Evolutionary conservation across 2,797 vertebrate genomes (phyloP).

Genomic region (Rhabdomys pumilio): DNA sequence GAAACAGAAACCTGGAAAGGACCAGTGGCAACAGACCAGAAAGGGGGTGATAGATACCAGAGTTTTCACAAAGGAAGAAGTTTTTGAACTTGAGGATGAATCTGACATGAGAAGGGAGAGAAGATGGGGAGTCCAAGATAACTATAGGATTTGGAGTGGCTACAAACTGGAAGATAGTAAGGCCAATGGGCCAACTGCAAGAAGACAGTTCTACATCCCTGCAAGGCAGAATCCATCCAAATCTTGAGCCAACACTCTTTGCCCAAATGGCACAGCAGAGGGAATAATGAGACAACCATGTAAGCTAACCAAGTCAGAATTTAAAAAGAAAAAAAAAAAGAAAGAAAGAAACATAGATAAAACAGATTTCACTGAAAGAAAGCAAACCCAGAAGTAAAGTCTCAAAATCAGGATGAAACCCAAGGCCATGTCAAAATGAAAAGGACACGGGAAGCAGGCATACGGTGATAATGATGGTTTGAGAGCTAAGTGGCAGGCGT

Average conservation of each 20-base stretch:
- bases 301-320: slow-evolving; percentile 36
- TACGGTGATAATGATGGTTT: not conserved
- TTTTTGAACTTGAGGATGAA: slow-evolving; percentile 61
- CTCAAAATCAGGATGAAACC: slow-evolving; percentile 52
- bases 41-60: not conserved
- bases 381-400: slow-evolving; percentile 36
- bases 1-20: not conserved
- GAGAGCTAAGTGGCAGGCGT: not conserved
- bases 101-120: not conserved
- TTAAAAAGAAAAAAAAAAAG: slow-evolving; percentile 11
- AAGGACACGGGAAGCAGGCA: not conserved
- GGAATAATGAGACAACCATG: not conserved
- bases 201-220: slow-evolving; percentile 18
- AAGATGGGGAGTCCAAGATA: not conserved
- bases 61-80: not conserved
- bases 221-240: not conserved
- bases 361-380: slow-evolving; percentile 27
- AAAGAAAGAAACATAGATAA: not conserved
- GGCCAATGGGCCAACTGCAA: not conserved
- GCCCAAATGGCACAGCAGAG: slow-evolving; percentile 58
- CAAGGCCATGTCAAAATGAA: slow-evolving; percentile 8
- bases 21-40: not conserved
- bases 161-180: not conserved
- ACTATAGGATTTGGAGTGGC: slow-evolving; percentile 26
- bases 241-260: not conserved